These are phyloP conservation scores for Aurelia sp. DNA, from an alignment of 30 jellyfish, hydroid and myxozoan genomes.

Conservation along the genomic window DNA sequence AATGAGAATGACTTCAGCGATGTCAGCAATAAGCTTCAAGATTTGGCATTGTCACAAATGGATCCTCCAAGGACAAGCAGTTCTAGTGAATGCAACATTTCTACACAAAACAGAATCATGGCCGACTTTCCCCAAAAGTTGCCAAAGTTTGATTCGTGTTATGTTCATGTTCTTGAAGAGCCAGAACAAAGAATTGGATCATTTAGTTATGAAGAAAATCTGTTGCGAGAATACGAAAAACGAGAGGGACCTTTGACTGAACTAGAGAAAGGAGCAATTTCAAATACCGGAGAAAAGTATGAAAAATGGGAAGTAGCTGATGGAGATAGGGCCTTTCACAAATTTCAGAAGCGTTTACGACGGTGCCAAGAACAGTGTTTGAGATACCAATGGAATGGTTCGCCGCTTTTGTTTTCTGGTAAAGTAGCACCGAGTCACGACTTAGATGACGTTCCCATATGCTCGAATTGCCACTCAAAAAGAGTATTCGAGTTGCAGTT, in stretches of 20 bases:
- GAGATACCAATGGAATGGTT: slow-evolving; percentile 72
- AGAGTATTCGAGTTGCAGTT: slow-evolving; percentile 87
- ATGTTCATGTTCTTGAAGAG: slow-evolving; percentile 46
- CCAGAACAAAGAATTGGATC: background rate
- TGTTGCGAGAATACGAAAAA: slow-evolving; percentile 35
- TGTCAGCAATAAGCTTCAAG: background rate
- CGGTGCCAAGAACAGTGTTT: slow-evolving; percentile 72
- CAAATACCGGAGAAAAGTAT: slow-evolving; percentile 43
- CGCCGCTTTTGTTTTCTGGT: slow-evolving; percentile 53
- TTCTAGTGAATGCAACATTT: no score
- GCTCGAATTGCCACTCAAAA: slow-evolving; percentile 65
- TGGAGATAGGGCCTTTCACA: slow-evolving; percentile 76
- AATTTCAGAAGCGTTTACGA: slow-evolving; percentile 56
- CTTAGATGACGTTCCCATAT: slow-evolving; percentile 42
- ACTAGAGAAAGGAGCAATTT: background rate
- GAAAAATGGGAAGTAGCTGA: slow-evolving; percentile 64
- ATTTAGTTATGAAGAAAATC: slow-evolving; percentile 5
- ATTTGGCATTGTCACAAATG: background rate
- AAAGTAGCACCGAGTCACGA: slow-evolving; percentile 27
- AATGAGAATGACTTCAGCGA: background rate
- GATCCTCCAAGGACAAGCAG: background rate
- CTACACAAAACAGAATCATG: no score
- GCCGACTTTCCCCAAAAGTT: background rate
- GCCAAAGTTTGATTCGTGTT: slow-evolving; percentile 20
- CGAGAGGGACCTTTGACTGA: slow-evolving; percentile 36